phyloP scores from a whole-genome alignment of 2,888 invertebrate species.

The Eupsilia transversa region DNA sequence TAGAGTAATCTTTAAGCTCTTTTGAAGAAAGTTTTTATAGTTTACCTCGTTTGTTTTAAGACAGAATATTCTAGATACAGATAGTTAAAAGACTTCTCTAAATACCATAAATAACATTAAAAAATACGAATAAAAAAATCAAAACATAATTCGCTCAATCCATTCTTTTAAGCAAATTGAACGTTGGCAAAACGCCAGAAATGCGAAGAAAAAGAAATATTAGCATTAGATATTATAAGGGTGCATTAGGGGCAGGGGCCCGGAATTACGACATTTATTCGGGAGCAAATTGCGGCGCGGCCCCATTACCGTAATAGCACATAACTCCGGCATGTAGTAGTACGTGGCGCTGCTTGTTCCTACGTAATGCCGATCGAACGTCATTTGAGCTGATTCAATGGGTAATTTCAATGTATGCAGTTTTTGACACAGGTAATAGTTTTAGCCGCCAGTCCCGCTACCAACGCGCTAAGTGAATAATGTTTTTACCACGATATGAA shows the following conservation, averaged over 20 bases:
- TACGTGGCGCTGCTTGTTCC: constrained; percentile 28
- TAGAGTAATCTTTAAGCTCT: constrained; percentile 2
- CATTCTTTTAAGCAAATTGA: constrained; percentile 43
- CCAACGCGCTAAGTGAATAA: too few relatives aligned
- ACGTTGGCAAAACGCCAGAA: constrained; percentile 34
- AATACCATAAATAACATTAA: not conserved
- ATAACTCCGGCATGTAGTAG: constrained; percentile 53
- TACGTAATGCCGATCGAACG: constrained; percentile 16
- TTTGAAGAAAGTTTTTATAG: not conserved
- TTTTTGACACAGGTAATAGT: not conserved
- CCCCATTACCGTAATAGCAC: constrained; percentile 60
- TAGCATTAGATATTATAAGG: constrained; percentile 57
- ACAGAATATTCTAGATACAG: not conserved
- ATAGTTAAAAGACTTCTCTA: not conserved
- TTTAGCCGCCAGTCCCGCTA: not conserved
- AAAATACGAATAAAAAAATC: not conserved
- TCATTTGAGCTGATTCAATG: constrained; percentile 1
- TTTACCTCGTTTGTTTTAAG: not conserved
- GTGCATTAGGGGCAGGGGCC: constrained; percentile 53
- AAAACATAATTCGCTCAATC: constrained; percentile 30
- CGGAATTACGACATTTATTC: constrained; percentile 61
- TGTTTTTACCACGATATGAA: not conserved
- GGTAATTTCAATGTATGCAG: constrained; percentile 11
- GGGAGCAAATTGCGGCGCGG: constrained; percentile 57
- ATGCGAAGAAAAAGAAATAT: constrained; percentile 51